Percentiles rank a stretch among this genome's conserved stretches.
These are phyloP conservation scores for Oncorhynchus nerka DNA, from an alignment of 2,113 vertebrate genomes.

Conservation along the genomic window DNA sequence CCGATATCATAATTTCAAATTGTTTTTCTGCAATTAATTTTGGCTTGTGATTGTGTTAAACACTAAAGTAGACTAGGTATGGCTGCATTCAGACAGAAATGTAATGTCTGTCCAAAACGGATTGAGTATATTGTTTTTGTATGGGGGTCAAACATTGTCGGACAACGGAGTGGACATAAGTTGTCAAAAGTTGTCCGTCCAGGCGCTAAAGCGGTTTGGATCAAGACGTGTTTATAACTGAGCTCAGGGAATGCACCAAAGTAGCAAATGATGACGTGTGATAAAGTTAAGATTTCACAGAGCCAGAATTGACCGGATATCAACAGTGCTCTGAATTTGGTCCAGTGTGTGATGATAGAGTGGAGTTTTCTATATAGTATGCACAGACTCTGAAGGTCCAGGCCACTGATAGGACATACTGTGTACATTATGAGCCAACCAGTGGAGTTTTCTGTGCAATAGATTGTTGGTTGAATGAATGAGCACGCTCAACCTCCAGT, in stretches of 20 bases:
- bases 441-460: constrained; percentile 59
- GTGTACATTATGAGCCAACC: constrained; percentile 25
- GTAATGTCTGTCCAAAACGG: neutral
- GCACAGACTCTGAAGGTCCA: constrained; percentile 21
- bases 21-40: neutral
- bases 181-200: neutral
- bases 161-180: neutral
- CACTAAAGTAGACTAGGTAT: neutral
- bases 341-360: constrained; percentile 38
- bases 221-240: constrained; percentile 32
- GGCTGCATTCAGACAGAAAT: neutral
- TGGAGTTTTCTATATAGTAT: neutral
- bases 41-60: neutral
- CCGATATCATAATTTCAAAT: neutral
- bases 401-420: neutral
- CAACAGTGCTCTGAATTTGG: constrained; percentile 1
- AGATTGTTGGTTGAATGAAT: constrained; percentile 23
- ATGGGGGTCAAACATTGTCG: no score
- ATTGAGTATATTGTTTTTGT: no score
- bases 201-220: neutral
- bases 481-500: neutral
- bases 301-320: neutral
- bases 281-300: constrained; percentile 24
- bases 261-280: constrained; percentile 53
- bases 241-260: constrained; percentile 67